Conservation (phyloP, 2,797 vertebrate species). For the Lepilemur septentrionalis region DNA sequence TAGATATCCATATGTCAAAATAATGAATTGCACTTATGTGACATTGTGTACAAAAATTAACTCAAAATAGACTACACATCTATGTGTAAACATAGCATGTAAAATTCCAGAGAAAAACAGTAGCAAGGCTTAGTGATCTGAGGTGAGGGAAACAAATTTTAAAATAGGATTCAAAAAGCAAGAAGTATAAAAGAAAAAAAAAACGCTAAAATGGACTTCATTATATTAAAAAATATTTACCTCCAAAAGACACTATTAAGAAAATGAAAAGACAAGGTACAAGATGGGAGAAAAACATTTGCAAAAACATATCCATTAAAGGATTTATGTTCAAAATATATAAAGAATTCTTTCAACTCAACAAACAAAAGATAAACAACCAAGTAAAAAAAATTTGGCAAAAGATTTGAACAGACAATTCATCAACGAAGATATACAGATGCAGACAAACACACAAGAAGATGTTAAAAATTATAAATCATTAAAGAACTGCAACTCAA, state of each 20-base stretch:
- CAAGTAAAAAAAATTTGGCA: not conserved
- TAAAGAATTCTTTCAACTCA: not conserved
- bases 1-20: not conserved
- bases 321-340: not conserved
- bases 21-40: not conserved
- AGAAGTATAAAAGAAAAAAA: not conserved
- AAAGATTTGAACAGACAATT: too few relatives aligned
- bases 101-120: slow-evolving; percentile 9
- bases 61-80: not conserved
- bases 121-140: not conserved
- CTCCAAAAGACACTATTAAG: not conserved
- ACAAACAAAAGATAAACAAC: not conserved
- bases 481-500: too few relatives aligned
- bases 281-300: not conserved
- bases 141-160: not conserved
- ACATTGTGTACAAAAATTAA: not conserved
- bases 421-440: too few relatives aligned
- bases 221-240: not conserved
- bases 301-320: not conserved
- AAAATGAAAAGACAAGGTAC: slow-evolving; percentile 9
- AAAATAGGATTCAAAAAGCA: not conserved
- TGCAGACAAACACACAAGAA: too few relatives aligned
- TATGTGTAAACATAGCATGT: not conserved
- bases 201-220: not conserved
- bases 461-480: too few relatives aligned